These are phyloP conservation scores for Drosophila colorata DNA, from an alignment of 2,888 invertebrate genomes.

Conservation along the genomic window DNA sequence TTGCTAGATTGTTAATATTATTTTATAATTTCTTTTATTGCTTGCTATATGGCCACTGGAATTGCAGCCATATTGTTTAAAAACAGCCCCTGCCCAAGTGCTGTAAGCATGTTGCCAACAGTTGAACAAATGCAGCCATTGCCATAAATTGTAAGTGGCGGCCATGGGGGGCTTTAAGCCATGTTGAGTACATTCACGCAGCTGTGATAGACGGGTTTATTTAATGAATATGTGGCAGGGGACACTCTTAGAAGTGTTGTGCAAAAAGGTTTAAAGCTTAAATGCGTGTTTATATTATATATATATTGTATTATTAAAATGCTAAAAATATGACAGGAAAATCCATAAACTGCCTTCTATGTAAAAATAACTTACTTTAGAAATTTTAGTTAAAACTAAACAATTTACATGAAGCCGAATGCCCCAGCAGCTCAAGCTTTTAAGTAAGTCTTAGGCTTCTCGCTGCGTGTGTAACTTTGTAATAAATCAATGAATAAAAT, in stretches of 20 bases:
- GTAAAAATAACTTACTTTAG: too few species aligned
- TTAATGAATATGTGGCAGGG: background rate
- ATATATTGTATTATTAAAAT: too few species aligned
- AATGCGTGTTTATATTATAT: too few species aligned
- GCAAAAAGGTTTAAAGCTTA: background rate
- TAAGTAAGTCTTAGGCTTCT: too few species aligned
- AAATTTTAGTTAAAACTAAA: too few species aligned
- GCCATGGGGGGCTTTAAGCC: conserved; percentile 14
- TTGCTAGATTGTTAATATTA: conserved; percentile 71
- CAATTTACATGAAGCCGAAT: too few species aligned
- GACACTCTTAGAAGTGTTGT: background rate
- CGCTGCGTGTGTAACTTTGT: too few species aligned
- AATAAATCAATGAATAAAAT: too few species aligned
- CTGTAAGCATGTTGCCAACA: conserved; percentile 52
- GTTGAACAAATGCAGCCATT: conserved; percentile 30
- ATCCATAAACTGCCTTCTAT: too few species aligned
- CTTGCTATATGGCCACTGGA: conserved; percentile 33
- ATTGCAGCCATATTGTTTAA: conserved; percentile 45
- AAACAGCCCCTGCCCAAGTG: conserved; percentile 30
- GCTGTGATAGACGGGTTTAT: conserved; percentile 1
- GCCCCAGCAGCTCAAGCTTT: too few species aligned
- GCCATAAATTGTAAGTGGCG: conserved; percentile 24
- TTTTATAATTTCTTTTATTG: conserved; percentile 77
- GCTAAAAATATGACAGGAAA: too few species aligned
- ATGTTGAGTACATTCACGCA: conserved; percentile 18